Percentiles rank a stretch among this genome's conserved stretches.
Evolutionary conservation across 2,888 invertebrate species (phyloP).

Genomic region (Geophilus truncorum): DNA sequence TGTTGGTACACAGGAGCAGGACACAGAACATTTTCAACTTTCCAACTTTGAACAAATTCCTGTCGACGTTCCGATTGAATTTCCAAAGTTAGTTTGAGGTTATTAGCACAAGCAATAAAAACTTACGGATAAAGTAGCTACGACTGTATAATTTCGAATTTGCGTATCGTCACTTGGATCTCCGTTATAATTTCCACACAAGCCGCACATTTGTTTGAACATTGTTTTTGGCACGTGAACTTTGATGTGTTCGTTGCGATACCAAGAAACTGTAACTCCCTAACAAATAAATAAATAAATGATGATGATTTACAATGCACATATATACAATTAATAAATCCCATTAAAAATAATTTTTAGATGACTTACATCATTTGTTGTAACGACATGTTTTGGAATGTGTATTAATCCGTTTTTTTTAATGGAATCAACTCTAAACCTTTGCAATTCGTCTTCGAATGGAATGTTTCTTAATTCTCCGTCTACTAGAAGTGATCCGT

Average conservation of each 20-base stretch:
- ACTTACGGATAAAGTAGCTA: not conserved
- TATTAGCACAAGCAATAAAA: too few relatives aligned
- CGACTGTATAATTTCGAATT: not conserved
- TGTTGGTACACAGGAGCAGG: not conserved
- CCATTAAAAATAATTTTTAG: not conserved
- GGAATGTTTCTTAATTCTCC: not conserved
- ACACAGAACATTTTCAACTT: not conserved
- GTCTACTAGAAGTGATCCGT: not conserved
- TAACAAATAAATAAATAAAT: too few relatives aligned
- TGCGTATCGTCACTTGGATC: not conserved
- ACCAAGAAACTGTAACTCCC: not conserved
- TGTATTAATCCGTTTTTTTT: not conserved
- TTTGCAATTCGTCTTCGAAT: not conserved
- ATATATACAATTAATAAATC: not conserved
- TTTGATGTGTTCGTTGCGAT: not conserved
- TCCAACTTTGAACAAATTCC: not conserved
- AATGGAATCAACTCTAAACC: not conserved
- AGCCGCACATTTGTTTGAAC: constrained; percentile 5
- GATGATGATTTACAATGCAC: too few relatives aligned
- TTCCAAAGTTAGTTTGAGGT: too few relatives aligned
- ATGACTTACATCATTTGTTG: not conserved
- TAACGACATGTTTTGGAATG: not conserved
- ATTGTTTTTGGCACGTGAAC: not conserved
- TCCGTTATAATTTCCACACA: constrained; percentile 31
- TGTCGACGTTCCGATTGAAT: not conserved